phyloP scores from a whole-genome alignment of 2,797 vertebrate species.

The Cyprinodon diabolis region DNA sequence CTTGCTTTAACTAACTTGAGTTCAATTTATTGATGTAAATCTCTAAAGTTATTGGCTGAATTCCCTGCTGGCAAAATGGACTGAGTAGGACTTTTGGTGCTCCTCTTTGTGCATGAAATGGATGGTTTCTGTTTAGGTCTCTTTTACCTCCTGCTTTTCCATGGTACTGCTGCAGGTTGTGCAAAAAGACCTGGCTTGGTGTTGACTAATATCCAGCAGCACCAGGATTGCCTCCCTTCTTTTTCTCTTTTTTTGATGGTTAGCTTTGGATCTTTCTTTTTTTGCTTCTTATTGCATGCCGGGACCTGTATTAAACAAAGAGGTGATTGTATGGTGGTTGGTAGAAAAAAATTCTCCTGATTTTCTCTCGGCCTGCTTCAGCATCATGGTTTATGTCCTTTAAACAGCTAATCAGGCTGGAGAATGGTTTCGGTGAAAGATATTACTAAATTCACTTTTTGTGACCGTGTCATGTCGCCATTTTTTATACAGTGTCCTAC shows the following conservation, averaged over 20 bases:
- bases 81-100: conserved; percentile 35
- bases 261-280: conserved; percentile 34
- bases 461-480: neutral
- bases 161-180: conserved; percentile 37
- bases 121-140: conserved; percentile 38
- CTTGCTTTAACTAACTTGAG: neutral
- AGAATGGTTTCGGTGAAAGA: conserved; percentile 18
- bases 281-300: conserved; percentile 56
- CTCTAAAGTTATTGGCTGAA: conserved; percentile 64
- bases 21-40: conserved; percentile 28
- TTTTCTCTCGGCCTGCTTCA: conserved; percentile 29
- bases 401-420: conserved; percentile 8
- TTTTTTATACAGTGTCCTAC: conserved; percentile 3
- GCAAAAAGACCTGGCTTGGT: conserved; percentile 38
- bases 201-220: conserved; percentile 44
- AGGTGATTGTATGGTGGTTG: conserved; percentile 44
- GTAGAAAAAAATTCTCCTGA: conserved; percentile 25
- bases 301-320: conserved; percentile 55
- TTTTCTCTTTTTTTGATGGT: conserved; percentile 30
- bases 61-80: conserved; percentile 71
- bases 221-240: conserved; percentile 31
- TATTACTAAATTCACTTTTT: conserved; percentile 5
- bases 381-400: conserved; percentile 19
- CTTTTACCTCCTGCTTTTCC: conserved; percentile 19
- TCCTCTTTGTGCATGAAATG: conserved; percentile 53